phyloP scores from a whole-genome alignment of 2,888 invertebrate genomes.

The Nephrotoma flavescens region DNA sequence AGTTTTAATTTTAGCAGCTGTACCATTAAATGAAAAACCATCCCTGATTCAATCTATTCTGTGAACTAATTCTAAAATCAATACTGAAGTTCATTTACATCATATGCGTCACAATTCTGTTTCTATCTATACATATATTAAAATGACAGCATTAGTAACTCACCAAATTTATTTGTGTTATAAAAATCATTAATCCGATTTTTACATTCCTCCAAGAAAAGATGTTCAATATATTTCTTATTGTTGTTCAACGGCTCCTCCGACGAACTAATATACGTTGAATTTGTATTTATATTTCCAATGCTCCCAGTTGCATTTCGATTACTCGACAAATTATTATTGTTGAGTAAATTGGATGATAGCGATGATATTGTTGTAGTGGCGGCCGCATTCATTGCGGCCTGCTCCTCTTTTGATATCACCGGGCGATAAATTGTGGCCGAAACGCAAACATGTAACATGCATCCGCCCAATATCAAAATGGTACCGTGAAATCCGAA shows the following conservation, averaged over 20 bases:
- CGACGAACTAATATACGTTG: conserved; percentile 30
- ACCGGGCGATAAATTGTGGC: conserved; percentile 51
- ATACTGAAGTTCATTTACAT: no score
- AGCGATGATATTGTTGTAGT: background rate
- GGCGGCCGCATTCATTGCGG: background rate
- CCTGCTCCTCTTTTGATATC: conserved; percentile 15
- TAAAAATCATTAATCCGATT: conserved; percentile 30
- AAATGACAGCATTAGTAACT: background rate
- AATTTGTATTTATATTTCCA: conserved; percentile 18
- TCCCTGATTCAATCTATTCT: no score
- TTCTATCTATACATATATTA: no score
- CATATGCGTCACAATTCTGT: no score
- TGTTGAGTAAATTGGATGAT: background rate
- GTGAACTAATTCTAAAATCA: no score
- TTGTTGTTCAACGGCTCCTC: conserved; percentile 26
- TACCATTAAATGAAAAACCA: no score
- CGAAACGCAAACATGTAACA: conserved; percentile 60
- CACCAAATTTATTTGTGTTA: conserved; percentile 18
- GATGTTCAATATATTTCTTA: conserved; percentile 29
- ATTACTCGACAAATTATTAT: background rate
- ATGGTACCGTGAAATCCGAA: conserved; percentile 62
- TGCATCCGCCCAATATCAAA: conserved; percentile 48
- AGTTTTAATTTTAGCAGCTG: no score
- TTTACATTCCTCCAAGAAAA: conserved; percentile 31
- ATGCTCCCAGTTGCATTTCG: background rate